Evolutionary conservation across 2,797 vertebrate genomes (phyloP).

Genomic region (Knipowitschia caucasica): DNA sequence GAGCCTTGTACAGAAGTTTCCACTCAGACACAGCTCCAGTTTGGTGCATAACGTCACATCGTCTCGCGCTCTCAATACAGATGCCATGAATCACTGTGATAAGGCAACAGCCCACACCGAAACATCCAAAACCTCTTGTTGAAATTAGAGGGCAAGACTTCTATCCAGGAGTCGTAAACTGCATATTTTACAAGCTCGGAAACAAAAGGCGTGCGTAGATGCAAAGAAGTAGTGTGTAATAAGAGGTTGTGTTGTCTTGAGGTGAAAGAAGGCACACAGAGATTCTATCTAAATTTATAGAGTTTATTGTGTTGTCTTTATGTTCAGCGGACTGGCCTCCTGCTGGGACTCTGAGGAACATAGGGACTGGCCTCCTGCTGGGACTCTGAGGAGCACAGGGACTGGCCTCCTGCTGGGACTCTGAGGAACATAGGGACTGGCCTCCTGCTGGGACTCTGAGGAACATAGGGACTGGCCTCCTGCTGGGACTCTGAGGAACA

Average conservation of each 20-base stretch:
- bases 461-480: too few relatives aligned
- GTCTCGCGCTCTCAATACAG: slow-evolving; percentile 3
- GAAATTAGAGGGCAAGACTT: background rate
- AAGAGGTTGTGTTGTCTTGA: slow-evolving; percentile 21
- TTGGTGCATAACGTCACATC: slow-evolving; percentile 2
- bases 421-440: too few relatives aligned
- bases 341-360: too few relatives aligned
- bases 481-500: too few relatives aligned
- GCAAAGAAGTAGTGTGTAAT: slow-evolving; percentile 6
- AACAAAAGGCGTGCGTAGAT: slow-evolving; percentile 3
- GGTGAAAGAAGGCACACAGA: too few relatives aligned
- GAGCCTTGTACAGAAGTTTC: background rate
- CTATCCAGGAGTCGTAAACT: background rate
- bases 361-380: too few relatives aligned
- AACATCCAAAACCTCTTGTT: background rate
- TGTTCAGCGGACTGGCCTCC: too few relatives aligned
- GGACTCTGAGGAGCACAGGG: too few relatives aligned
- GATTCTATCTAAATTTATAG: too few relatives aligned
- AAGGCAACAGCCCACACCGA: background rate
- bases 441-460: too few relatives aligned
- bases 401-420: too few relatives aligned
- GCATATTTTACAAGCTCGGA: background rate
- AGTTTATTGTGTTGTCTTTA: too few relatives aligned
- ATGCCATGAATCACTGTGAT: slow-evolving; percentile 14
- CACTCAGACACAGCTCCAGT: slow-evolving; percentile 1